Percentiles rank a stretch among this genome's conserved stretches.
Evolutionary conservation across 2,797 vertebrate genomes (phyloP).

Genomic region (Cercopithecus diana): DNA sequence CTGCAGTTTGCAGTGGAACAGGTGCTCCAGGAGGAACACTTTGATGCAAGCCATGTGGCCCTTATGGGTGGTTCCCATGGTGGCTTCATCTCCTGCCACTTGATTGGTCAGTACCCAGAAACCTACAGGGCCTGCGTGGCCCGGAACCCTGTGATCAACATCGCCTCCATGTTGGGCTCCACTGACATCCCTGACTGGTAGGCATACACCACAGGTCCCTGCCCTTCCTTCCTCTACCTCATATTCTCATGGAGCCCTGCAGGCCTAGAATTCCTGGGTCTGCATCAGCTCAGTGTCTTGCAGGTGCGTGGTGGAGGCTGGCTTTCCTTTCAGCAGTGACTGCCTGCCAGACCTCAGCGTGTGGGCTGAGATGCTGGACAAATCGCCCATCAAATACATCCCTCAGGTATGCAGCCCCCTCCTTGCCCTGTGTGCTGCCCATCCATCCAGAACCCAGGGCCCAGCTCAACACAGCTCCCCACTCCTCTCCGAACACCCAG

Average conservation of each 20-base stretch:
- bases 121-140: conserved; percentile 93
- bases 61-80: conserved; percentile 95
- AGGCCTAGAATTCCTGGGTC: not conserved
- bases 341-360: conserved; percentile 86
- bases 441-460: not conserved
- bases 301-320: conserved; percentile 94
- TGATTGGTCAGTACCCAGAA: conserved; percentile 94
- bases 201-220: conserved; percentile 36
- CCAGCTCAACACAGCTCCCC: not conserved
- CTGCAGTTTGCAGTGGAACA: conserved; percentile 90
- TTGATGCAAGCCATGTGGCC: conserved; percentile 89
- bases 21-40: conserved; percentile 86
- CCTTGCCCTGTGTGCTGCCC: not conserved
- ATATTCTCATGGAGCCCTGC: rapidly evolving
- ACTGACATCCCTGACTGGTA: conserved; percentile 99
- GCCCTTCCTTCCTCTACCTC: rapidly evolving
- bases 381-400: conserved; percentile 92
- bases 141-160: conserved; percentile 94
- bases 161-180: conserved; percentile 92
- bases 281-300: not conserved
- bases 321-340: conserved; percentile 87
- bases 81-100: conserved; percentile 96
- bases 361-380: conserved; percentile 92
- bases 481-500: conserved; percentile 78
- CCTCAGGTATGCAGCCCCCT: conserved; percentile 84